Evolutionary conservation across 2,888 invertebrate species (phyloP), one percentile per base, ranked within the genome.

Genomic region (Zygogramma bicolorata): DNA sequence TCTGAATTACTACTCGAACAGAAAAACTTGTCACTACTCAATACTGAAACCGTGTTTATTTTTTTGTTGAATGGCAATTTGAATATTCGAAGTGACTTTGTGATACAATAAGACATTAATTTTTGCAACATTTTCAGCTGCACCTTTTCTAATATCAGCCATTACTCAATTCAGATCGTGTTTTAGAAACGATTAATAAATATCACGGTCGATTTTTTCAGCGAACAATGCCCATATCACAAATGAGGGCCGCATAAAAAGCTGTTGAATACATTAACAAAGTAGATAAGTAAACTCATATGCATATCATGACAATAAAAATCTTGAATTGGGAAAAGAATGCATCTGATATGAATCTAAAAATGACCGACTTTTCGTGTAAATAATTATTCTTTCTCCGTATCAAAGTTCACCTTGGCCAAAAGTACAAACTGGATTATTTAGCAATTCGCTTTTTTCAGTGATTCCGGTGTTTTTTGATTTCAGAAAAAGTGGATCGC

Each of bases 341-440:
- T 61, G 34, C 66, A 66, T n/a, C n/a, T 40, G 66, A 66, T 66
- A 58, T 25, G 53, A 53, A 68, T 68, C 68, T 61, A 40, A 61
- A 62, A 38, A 38, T 22, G 49, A 68, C 46, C 46, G 53, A 53
- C 25, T 20, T 13, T 53, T 25, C 15, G 7, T 53, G 10, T 25
- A 53, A 53, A 53, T 27, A n/a, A 53, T 27, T 25, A 53, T 27
- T 53, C 46, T 2, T 5, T 13, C n/a, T 38, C 15, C 46, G 18
- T 46, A 46, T 15, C 53, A 53, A 25, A 25, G 22, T 53, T 53
- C 53, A 27, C 53, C 53, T 53, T 53, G 53, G 25, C n/a, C 10
- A n/a, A 27, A 53, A 53, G 25, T n/a, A 53, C 53, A 53, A 27
- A 25, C 27, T 27, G 27, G 27, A 53, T 25, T 10, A 27, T 53